Percentiles rank a stretch among this genome's conserved stretches.
These are phyloP conservation scores for Myotis brandtii DNA, from an alignment of 2,113 vertebrate species.

Conservation along the genomic window DNA sequence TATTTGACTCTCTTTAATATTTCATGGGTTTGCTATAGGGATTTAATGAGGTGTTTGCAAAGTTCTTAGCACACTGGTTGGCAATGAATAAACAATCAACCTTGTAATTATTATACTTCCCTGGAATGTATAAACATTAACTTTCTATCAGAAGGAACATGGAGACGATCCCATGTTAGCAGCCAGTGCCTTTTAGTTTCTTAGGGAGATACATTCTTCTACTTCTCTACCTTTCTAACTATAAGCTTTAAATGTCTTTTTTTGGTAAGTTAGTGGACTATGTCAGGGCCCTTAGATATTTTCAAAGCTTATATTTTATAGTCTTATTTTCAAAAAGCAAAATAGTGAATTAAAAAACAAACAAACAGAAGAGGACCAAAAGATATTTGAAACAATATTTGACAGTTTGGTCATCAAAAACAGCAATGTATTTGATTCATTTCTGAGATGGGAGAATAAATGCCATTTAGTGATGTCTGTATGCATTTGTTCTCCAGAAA, in stretches of 20 bases:
- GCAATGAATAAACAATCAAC: not conserved
- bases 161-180: not conserved
- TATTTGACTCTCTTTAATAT: not conserved
- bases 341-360: not conserved
- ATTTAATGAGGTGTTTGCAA: not conserved
- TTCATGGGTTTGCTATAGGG: not conserved
- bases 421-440: conserved; percentile 44
- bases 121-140: not conserved
- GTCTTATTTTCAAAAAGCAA: conserved; percentile 23
- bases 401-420: conserved; percentile 45
- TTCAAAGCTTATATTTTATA: conserved; percentile 33
- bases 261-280: not conserved
- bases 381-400: conserved; percentile 24
- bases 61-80: not conserved
- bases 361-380: not conserved
- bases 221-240: not conserved
- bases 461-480: not conserved
- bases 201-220: not conserved
- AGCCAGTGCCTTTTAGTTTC: not conserved
- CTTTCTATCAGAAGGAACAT: not conserved
- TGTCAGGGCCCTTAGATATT: not conserved
- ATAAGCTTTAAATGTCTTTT: not conserved
- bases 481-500: conserved; percentile 43
- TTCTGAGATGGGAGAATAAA: conserved; percentile 33
- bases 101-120: not conserved